Base-by-base conservation (phyloP, 2,888 invertebrate species). In the Hesperia comma region DNA sequence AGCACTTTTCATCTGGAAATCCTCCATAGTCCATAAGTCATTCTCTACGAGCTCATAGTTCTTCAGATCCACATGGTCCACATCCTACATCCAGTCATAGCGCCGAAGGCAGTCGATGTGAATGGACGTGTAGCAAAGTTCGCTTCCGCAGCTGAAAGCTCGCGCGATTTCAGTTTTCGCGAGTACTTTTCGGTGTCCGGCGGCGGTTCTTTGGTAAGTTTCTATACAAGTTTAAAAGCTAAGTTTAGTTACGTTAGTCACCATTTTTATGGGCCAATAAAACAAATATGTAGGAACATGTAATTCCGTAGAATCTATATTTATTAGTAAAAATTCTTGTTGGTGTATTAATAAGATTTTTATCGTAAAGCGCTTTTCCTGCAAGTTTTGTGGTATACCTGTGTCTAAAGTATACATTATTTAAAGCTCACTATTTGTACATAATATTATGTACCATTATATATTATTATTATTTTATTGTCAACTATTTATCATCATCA, bases 1-100 rank as follows among this genome's bases (percentile, higher is more conserved):
- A 51, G 61, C 21, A 61, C 61, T 61, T 43, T 61, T 61, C 61
- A 49, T 19, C 21, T 58, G 26, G 43, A 61, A 61, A 33, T 49
- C 46, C 61, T 61, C 51, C 49, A 61, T 51, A 37, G 37, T 61
- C 51, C 49, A 51, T 61, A 58, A 55, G 55, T 37, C 55, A 37
- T 15, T 33, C 37, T 33, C 12, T 51, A 49, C 4, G 14, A 21
- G 12, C 51, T 21, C 21, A 51, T 51, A 21, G 51, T 21, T 51
- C 51, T 26, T 26, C 26, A 26, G 26, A n/a, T n/a, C n/a, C n/a
- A n/a, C n/a, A n/a, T 46, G 15, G 4, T 15, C 3, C n/a, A 15
- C 8, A n/a, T n/a, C n/a, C n/a, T 15, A 17, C 15, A 6, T 10
- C 15, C 7, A 43, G 15, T 17, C 43, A 46, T 8, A 15, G 7